phyloP scores from a whole-genome alignment of 2,888 invertebrate genomes.

The Ectropis crepuscularia region DNA sequence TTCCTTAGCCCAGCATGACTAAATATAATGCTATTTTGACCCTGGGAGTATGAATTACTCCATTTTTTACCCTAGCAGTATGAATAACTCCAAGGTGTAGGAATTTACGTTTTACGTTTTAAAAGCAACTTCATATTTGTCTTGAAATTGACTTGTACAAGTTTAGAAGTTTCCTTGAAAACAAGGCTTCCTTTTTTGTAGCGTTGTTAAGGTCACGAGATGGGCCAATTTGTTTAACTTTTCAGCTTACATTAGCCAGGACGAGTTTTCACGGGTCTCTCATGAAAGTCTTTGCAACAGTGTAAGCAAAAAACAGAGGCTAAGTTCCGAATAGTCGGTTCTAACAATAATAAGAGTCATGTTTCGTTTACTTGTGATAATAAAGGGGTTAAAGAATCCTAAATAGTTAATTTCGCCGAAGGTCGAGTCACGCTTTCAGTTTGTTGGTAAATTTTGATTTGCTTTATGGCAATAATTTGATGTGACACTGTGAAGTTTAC shows the following conservation, averaged over 20 bases:
- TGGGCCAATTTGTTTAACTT: constrained; percentile 74
- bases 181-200: constrained; percentile 33
- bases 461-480: no score
- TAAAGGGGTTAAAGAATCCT: no score
- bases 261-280: constrained; percentile 69
- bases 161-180: constrained; percentile 29
- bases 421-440: no score
- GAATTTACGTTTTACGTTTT: background rate
- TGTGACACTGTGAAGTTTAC: no score
- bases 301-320: constrained; percentile 4
- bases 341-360: background rate
- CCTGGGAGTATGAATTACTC: no score
- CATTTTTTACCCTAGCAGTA: no score
- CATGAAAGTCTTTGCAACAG: constrained; percentile 58
- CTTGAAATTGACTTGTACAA: constrained; percentile 28
- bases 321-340: background rate
- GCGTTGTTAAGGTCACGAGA: constrained; percentile 47
- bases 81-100: no score
- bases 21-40: no score
- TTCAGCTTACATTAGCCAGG: constrained; percentile 72
- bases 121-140: constrained; percentile 25
- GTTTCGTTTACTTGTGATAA: no score
- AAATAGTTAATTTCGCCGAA: no score
- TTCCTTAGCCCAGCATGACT: no score
- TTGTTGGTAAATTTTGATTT: no score